Conservation (phyloP, 2,888 invertebrate species). For the Myopa testacea region DNA sequence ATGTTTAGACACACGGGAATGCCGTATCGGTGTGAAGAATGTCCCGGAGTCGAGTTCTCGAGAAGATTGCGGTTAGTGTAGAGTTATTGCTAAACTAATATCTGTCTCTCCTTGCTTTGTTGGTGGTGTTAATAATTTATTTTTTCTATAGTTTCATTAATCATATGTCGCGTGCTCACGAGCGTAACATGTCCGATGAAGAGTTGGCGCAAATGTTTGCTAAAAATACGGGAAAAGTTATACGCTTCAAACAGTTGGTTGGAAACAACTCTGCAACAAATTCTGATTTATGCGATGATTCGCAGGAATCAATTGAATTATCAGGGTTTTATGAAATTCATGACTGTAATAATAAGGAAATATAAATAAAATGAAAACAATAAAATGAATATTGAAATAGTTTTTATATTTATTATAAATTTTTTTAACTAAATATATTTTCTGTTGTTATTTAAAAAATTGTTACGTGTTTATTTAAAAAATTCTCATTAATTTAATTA, state of each 20-base stretch:
- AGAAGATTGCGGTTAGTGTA: conserved; percentile 47
- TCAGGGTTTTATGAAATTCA: not conserved
- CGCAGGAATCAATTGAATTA: conserved; percentile 4
- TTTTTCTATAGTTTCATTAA: conserved; percentile 46
- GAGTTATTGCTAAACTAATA: not conserved
- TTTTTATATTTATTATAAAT: conserved; percentile 7
- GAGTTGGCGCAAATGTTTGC: conserved; percentile 49
- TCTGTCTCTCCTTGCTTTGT: not conserved
- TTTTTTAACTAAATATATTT: not conserved
- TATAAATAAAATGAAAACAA: not conserved
- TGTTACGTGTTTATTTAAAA: no score
- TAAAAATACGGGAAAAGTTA: conserved; percentile 49
- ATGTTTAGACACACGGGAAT: conserved; percentile 55
- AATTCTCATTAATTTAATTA: no score
- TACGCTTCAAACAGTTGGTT: conserved; percentile 45
- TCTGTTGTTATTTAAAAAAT: no score
- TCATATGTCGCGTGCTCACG: conserved; percentile 48
- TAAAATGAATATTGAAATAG: not conserved
- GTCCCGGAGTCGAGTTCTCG: conserved; percentile 48
- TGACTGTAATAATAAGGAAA: conserved; percentile 1
- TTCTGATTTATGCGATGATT: conserved; percentile 13
- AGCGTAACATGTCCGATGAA: conserved; percentile 44
- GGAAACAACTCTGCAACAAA: not conserved
- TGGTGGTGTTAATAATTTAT: no score
- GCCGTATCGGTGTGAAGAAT: conserved; percentile 52